phyloP scores from a whole-genome alignment of 2,113 vertebrate genomes.

The Misgurnus mizolepis region DNA sequence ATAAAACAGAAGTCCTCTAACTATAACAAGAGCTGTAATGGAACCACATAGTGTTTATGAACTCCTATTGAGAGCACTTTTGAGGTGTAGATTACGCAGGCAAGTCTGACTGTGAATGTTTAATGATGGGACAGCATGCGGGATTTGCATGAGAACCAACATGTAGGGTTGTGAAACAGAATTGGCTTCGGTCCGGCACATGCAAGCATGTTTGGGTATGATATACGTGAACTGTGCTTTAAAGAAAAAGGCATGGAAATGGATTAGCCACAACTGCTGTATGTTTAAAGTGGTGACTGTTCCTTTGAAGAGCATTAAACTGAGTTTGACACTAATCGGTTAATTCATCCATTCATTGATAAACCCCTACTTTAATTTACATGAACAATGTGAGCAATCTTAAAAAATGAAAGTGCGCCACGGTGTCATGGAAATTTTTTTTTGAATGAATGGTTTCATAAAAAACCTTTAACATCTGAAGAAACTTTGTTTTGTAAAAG shows the following conservation, averaged over 20 bases:
- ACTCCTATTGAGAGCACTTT: neutral
- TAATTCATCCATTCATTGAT: slow-evolving; percentile 4
- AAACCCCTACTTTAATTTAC: neutral
- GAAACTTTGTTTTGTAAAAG: too few species aligned
- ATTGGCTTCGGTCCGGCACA: neutral
- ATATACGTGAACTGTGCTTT: slow-evolving; percentile 4
- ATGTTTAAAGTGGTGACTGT: slow-evolving; percentile 35
- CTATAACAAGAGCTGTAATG: neutral
- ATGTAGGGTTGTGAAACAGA: neutral
- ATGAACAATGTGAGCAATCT: too few species aligned
- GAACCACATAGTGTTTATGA: neutral
- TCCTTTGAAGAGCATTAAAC: slow-evolving; percentile 30
- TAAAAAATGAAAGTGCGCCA: too few species aligned
- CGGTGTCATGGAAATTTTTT: too few species aligned
- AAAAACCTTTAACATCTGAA: too few species aligned
- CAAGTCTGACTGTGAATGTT: neutral
- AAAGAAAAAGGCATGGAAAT: slow-evolving; percentile 13
- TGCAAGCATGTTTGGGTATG: neutral
- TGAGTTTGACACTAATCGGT: slow-evolving; percentile 14
- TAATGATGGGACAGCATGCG: neutral
- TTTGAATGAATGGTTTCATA: too few species aligned
- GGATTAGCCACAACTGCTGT: slow-evolving; percentile 8
- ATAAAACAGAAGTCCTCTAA: neutral
- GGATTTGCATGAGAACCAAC: neutral
- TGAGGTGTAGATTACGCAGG: neutral